Conservation (phyloP, 2,888 invertebrate species). For the Erebia palarica region DNA sequence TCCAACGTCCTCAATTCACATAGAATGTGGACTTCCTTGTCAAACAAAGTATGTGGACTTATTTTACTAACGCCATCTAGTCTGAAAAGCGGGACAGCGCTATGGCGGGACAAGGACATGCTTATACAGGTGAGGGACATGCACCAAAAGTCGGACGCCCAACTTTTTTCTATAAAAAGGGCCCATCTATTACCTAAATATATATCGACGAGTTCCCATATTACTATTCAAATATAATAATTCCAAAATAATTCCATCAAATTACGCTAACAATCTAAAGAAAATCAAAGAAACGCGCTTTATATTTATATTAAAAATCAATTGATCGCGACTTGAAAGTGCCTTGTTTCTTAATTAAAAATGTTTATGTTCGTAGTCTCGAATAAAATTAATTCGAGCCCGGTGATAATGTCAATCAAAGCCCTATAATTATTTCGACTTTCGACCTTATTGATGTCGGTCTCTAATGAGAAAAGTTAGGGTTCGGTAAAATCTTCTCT, state of each 20-base stretch:
- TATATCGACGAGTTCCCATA: slow-evolving; percentile 5
- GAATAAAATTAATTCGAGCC: slow-evolving; percentile 37
- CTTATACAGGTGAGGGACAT: too few relatives aligned
- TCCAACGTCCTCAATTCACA: not conserved
- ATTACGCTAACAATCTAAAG: slow-evolving; percentile 20
- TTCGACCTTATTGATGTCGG: slow-evolving; percentile 25
- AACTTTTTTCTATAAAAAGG: too few relatives aligned
- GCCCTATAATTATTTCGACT: slow-evolving; percentile 39
- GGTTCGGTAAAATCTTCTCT: slow-evolving; percentile 1
- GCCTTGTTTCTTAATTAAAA: slow-evolving; percentile 34
- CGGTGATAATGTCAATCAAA: slow-evolving; percentile 38
- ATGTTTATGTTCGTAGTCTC: slow-evolving; percentile 28
- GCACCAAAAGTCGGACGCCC: too few relatives aligned
- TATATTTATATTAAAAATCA: slow-evolving; percentile 25
- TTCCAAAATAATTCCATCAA: not conserved
- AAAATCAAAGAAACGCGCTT: slow-evolving; percentile 20
- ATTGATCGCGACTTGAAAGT: slow-evolving; percentile 25
- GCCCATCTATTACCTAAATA: too few relatives aligned
- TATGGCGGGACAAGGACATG: too few relatives aligned
- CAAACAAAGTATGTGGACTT: too few relatives aligned
- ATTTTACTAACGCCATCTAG: too few relatives aligned
- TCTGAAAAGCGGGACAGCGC: too few relatives aligned
- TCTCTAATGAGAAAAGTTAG: slow-evolving; percentile 24
- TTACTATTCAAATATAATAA: slow-evolving; percentile 6
- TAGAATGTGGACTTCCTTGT: too few relatives aligned